Conservation (phyloP, 2,797 vertebrate genomes). For the Pteronotus mesoamericanus region DNA sequence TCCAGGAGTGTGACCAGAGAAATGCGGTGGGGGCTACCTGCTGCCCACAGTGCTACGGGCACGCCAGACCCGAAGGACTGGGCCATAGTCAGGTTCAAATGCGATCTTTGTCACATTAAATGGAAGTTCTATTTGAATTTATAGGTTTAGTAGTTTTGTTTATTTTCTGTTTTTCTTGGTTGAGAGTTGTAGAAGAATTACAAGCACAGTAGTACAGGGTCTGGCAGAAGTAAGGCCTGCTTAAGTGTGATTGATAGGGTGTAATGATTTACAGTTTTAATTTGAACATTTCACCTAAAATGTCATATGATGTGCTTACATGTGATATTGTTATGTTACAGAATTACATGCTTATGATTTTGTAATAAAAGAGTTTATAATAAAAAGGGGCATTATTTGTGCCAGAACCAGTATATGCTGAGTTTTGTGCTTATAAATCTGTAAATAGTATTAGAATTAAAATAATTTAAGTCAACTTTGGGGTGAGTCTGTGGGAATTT, state of each 20-base stretch:
- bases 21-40: neutral
- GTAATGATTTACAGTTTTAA: too few relatives aligned
- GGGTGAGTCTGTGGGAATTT: neutral
- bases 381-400: too few relatives aligned
- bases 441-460: conserved; percentile 13
- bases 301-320: too few relatives aligned
- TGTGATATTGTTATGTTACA: too few relatives aligned
- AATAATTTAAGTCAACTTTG: neutral
- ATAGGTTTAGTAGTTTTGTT: neutral
- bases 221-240: too few relatives aligned
- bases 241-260: too few relatives aligned
- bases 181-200: neutral
- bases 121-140: neutral
- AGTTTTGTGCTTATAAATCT: neutral
- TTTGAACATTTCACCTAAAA: too few relatives aligned
- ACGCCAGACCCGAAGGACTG: neutral
- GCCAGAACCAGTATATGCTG: too few relatives aligned
- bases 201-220: neutral
- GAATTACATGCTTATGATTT: too few relatives aligned
- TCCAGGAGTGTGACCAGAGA: neutral
- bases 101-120: neutral
- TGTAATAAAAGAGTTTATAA: too few relatives aligned
- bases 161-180: conserved; percentile 9
- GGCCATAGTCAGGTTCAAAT: neutral
- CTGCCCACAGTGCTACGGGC: neutral